Conservation (phyloP, 2,888 invertebrate genomes). For the Rhogogaster chlorosoma region DNA sequence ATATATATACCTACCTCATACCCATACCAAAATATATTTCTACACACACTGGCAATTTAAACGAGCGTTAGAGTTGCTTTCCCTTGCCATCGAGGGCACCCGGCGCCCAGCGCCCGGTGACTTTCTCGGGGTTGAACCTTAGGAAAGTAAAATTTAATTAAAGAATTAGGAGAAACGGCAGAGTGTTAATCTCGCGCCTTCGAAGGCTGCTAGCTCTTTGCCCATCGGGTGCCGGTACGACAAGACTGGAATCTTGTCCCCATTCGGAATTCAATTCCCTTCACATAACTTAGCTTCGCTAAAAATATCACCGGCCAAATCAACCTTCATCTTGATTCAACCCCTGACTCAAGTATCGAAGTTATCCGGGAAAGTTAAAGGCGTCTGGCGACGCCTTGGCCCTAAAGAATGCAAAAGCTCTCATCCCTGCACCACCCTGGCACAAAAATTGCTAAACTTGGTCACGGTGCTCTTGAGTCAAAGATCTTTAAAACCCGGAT, state of each 20-base stretch:
- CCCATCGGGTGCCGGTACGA: neutral
- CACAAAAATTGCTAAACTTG: neutral
- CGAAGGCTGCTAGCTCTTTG: neutral
- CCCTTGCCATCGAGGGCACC: conserved; percentile 13
- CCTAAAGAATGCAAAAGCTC: neutral
- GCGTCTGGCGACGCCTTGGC: neutral
- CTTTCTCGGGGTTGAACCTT: neutral
- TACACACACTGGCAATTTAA: conserved; percentile 29
- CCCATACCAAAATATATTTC: neutral
- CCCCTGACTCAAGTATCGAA: conserved; percentile 19
- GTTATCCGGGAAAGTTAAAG: neutral
- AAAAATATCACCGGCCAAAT: neutral
- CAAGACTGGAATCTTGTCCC: neutral
- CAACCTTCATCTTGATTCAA: neutral
- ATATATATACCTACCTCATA: neutral
- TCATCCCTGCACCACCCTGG: neutral
- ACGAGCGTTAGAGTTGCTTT: neutral
- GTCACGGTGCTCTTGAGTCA: neutral
- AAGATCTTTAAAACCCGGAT: neutral
- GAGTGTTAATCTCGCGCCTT: neutral
- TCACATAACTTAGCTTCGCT: neutral
- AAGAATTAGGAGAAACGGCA: conserved; percentile 25
- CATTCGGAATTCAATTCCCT: conserved; percentile 17
- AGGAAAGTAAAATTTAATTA: conserved; percentile 36
- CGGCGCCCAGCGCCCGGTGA: neutral